Conservation (phyloP, 2,888 invertebrate genomes). For the Melanchra persicariae region DNA sequence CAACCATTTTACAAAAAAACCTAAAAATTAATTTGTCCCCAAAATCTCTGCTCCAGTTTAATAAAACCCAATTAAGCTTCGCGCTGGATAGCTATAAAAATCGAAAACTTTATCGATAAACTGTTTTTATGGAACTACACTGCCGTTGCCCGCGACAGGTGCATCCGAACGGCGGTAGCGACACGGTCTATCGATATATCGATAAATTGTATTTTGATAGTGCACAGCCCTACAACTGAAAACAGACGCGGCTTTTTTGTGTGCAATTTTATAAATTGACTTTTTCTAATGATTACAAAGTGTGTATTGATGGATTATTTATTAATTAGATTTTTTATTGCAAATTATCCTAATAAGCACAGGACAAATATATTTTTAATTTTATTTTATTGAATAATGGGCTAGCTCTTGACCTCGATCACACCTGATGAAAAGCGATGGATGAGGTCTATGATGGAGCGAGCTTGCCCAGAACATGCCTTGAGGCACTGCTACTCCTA, state of each 20-base stretch:
- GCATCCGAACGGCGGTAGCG: conserved; percentile 73
- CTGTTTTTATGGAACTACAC: conserved; percentile 73
- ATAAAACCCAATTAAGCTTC: conserved; percentile 43
- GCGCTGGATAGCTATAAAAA: conserved; percentile 35
- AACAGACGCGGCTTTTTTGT: conserved; percentile 66
- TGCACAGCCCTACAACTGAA: conserved; percentile 65
- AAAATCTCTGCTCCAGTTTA: conserved; percentile 27
- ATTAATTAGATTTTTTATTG: too few species aligned
- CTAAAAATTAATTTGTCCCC: too few species aligned
- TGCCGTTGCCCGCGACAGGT: conserved; percentile 81
- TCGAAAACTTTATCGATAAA: conserved; percentile 70
- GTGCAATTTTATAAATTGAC: conserved; percentile 14
- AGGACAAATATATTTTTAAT: too few species aligned
- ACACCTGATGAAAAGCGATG: too few species aligned
- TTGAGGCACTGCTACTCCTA: too few species aligned
- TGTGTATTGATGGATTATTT: neutral
- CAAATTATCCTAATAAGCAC: too few species aligned
- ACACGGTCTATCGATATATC: conserved; percentile 79
- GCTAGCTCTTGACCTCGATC: too few species aligned
- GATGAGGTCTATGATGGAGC: too few species aligned
- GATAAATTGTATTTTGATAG: conserved; percentile 84
- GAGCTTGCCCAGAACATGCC: too few species aligned
- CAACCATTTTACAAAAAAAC: too few species aligned
- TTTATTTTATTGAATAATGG: too few species aligned
- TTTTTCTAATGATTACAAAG: neutral